Base-by-base conservation (phyloP, 2,113 vertebrate species). In the Chinchilla lanigera region DNA sequence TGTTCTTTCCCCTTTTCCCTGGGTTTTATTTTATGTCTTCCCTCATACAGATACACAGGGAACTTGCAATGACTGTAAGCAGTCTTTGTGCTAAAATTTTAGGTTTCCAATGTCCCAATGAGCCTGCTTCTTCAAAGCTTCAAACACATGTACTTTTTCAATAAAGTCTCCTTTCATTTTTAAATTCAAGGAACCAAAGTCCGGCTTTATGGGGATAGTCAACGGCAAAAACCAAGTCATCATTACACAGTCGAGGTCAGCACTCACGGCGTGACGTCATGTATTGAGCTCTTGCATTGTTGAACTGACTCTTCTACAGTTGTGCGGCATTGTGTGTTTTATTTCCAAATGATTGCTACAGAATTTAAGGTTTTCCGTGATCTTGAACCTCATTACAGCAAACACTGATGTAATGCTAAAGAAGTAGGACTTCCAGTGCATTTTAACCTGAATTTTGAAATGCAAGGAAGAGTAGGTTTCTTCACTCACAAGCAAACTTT, bases 361-460 rank as follows among this genome's bases (percentile, higher is more conserved):
- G 95, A 92, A 93, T 58, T 54, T 95, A 56, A 96, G 58, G 2
- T 90, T 96, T 80, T 61, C 1, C 7, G 2, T 14, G 6, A 9
- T 61, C 35, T n/a, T 52, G 78, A 89, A 80, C 41, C 50, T 5
- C 7, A 26, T 12, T 84, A 86, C 33, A 78, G 78, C 63, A 65
- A 90, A 89, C 10, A 81, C 12, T 77, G 41, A 80, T n/a, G 56
- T 63, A 93, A 89, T 86, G 24, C 65, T 90, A 69, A 88, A 5
- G 28, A 89, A 77, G 77, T 78, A 85, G 16, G 13, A 52, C 11
- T 85, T 83, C 33, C 7, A 50, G 28, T 33, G 24, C 3, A 89
- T 94, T 88, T 97, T 94, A 56, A 58, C 14, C 61, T 78, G 61
- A 54, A 85, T 50, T 90, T 95, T 94, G 58, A 75, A 81, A 61